These are phyloP conservation scores for Stichopus horrens DNA, from an alignment of 53 echinoderm and acorn worm species.

Conservation along the genomic window DNA sequence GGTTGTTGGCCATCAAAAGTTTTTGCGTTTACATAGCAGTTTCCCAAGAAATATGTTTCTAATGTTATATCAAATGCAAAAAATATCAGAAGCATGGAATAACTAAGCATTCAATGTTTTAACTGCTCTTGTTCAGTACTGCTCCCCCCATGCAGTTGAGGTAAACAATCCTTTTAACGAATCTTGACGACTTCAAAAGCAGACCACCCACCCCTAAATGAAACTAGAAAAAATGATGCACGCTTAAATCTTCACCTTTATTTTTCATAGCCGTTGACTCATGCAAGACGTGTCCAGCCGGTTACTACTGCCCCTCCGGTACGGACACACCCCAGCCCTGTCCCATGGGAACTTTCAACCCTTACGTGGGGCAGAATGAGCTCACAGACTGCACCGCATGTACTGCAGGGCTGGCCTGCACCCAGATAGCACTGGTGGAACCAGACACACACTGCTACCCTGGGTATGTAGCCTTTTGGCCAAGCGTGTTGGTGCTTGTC, in stretches of 20 bases:
- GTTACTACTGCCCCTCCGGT: conserved; percentile 82
- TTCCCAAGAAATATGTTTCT: too few relatives aligned
- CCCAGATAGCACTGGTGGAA: conserved; percentile 74
- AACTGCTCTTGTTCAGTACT: too few relatives aligned
- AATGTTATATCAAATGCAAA: too few relatives aligned
- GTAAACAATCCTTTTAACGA: too few relatives aligned
- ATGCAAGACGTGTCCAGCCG: conserved; percentile 91
- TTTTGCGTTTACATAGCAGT: too few relatives aligned
- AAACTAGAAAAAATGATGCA: not conserved
- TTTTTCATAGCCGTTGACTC: conserved; percentile 61
- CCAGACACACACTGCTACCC: conserved; percentile 87
- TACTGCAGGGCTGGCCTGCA: conserved; percentile 86
- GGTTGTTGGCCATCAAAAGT: too few relatives aligned
- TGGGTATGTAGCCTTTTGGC: conserved; percentile 60
- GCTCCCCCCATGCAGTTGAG: too few relatives aligned
- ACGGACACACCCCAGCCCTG: conserved; percentile 90
- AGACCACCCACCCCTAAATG: not conserved
- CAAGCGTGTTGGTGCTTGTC: too few relatives aligned
- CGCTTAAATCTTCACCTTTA: not conserved
- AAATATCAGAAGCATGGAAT: too few relatives aligned
- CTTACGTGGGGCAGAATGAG: conserved; percentile 67
- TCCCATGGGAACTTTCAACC: conserved; percentile 85
- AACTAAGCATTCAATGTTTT: too few relatives aligned
- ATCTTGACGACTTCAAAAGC: not conserved
- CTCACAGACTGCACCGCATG: conserved; percentile 68